phyloP scores from a whole-genome alignment of 2,888 invertebrate species.

The Apeira syringaria region DNA sequence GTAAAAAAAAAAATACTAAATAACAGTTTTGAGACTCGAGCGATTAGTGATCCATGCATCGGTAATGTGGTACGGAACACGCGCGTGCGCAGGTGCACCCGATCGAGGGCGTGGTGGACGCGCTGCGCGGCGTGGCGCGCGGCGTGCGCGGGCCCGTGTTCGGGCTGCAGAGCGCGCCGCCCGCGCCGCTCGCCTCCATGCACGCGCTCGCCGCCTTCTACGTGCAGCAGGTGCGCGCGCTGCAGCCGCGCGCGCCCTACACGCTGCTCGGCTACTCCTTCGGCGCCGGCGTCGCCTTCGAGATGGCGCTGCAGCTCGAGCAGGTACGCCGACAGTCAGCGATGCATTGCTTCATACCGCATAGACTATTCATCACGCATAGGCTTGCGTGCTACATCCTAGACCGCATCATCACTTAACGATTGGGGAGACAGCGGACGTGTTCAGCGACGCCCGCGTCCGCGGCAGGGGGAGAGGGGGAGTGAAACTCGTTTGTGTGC shows the following conservation, averaged over 20 bases:
- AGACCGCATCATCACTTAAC: too few relatives aligned
- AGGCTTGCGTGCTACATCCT: too few relatives aligned
- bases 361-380: too few relatives aligned
- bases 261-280: conserved; percentile 97
- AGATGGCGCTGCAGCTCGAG: conserved; percentile 95
- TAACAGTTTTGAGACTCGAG: too few relatives aligned
- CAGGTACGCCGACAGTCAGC: too few relatives aligned
- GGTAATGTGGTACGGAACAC: too few relatives aligned
- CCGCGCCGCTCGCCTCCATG: conserved; percentile 89
- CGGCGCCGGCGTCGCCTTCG: conserved; percentile 97
- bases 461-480: not conserved
- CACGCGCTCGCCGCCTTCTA: conserved; percentile 89
- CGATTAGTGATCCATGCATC: too few relatives aligned
- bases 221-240: conserved; percentile 87
- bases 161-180: conserved; percentile 94
- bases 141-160: conserved; percentile 90
- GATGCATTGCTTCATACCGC: too few relatives aligned
- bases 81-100: conserved; percentile 85
- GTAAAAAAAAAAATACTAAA: too few relatives aligned
- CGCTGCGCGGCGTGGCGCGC: conserved; percentile 88
- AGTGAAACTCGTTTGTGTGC: not conserved
- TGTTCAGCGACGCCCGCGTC: not conserved
- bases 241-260: conserved; percentile 93
- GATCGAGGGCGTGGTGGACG: conserved; percentile 93
- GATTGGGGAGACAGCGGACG: too few relatives aligned